phyloP scores from a whole-genome alignment of 2,797 vertebrate species.

The Muscicapa striata region DNA sequence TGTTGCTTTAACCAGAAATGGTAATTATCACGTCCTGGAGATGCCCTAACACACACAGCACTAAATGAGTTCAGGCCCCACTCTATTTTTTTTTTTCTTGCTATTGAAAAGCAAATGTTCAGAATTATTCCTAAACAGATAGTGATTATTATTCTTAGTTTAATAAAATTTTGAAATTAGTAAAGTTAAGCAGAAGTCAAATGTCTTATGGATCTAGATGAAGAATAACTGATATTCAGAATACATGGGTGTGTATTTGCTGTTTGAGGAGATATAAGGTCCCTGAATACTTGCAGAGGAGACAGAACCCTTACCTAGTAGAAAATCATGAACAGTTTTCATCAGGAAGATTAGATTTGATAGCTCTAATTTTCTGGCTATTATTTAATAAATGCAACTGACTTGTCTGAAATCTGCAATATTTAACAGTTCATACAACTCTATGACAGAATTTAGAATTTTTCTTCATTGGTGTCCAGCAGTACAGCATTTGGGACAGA shows the following conservation, averaged over 20 bases:
- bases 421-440: conserved; percentile 55
- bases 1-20: neutral
- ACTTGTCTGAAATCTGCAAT: conserved; percentile 81
- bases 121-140: neutral
- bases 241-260: neutral
- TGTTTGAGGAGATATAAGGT: neutral
- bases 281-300: neutral
- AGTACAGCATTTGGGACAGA: conserved; percentile 69
- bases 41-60: neutral
- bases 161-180: neutral
- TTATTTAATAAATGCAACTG: neutral
- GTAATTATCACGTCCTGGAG: neutral
- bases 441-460: conserved; percentile 71
- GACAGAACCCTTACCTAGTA: neutral
- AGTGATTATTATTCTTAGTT: neutral
- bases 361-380: neutral
- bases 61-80: neutral
- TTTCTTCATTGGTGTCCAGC: conserved; percentile 75
- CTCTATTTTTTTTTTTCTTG: neutral
- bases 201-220: neutral
- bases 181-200: neutral
- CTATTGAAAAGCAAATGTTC: neutral
- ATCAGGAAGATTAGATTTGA: neutral
- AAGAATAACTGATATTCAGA: neutral
- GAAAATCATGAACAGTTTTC: neutral